Evolutionary conservation across 2,797 vertebrate species (phyloP).

Genomic region (Hylomyscus alleni): DNA sequence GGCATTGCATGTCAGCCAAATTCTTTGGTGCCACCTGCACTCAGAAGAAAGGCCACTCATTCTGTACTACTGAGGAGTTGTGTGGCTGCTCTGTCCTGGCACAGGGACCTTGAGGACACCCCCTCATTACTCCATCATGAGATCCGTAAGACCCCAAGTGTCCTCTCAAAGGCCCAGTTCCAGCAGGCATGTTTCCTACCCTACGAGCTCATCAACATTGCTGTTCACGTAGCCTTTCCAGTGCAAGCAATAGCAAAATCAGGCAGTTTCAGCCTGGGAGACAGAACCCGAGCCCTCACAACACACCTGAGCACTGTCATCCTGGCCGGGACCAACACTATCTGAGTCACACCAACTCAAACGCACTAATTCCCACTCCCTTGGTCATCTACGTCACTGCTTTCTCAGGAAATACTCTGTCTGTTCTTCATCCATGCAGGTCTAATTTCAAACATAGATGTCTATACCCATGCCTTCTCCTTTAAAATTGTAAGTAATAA

Average conservation of each 20-base stretch:
- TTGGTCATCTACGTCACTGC: not conserved
- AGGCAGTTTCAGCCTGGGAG: no score
- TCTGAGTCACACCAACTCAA: not conserved
- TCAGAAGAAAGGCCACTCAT: not conserved
- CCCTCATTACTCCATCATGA: not conserved
- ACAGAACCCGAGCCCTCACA: no score
- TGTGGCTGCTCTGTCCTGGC: not conserved
- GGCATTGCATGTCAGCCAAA: not conserved
- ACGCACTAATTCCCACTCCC: not conserved
- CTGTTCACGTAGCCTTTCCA: not conserved
- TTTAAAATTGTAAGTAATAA: conserved; percentile 2
- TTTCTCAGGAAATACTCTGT: not conserved
- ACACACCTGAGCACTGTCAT: not conserved
- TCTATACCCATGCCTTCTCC: not conserved
- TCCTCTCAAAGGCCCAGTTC: not conserved
- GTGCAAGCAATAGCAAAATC: not conserved
- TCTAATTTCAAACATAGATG: not conserved
- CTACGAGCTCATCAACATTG: not conserved
- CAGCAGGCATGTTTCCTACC: not conserved
- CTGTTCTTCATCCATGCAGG: not conserved
- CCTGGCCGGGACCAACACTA: not conserved
- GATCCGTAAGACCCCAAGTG: not conserved
- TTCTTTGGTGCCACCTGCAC: not conserved
- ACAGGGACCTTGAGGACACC: not conserved
- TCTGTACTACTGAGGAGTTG: not conserved